phyloP scores from a whole-genome alignment of 2,888 invertebrate species.

The Anthoptus insignis region DNA sequence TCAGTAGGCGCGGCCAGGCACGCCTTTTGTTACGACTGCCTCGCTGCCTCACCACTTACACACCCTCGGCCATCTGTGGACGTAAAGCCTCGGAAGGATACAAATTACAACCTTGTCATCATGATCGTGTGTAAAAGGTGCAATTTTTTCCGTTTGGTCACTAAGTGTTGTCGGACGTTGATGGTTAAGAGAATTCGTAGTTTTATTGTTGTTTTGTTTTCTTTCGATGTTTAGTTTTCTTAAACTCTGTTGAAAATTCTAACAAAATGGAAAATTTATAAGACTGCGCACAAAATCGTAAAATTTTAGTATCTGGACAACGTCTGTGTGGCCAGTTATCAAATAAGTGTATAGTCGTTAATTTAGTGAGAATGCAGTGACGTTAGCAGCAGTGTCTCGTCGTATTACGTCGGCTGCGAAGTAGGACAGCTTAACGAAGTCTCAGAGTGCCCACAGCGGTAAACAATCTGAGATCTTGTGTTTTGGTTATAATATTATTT shows the following conservation, averaged over 20 bases:
- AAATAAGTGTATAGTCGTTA: too few species aligned
- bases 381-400: too few species aligned
- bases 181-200: background rate
- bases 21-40: background rate
- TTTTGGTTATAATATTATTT: too few species aligned
- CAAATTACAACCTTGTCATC: background rate
- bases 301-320: too few species aligned
- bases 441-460: too few species aligned
- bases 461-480: too few species aligned
- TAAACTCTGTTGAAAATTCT: background rate
- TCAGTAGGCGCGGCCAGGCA: background rate
- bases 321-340: too few species aligned
- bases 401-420: too few species aligned
- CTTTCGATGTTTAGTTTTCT: background rate
- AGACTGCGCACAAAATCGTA: too few species aligned
- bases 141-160: background rate
- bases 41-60: background rate
- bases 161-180: background rate
- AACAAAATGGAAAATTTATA: too few species aligned
- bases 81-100: slow-evolving; percentile 3
- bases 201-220: background rate
- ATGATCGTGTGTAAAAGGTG: background rate
- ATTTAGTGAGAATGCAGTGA: too few species aligned
- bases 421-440: too few species aligned
- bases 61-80: background rate